Evolutionary conservation across 2,113 vertebrate genomes (phyloP).

Genomic region (Pachycephala philippinensis): DNA sequence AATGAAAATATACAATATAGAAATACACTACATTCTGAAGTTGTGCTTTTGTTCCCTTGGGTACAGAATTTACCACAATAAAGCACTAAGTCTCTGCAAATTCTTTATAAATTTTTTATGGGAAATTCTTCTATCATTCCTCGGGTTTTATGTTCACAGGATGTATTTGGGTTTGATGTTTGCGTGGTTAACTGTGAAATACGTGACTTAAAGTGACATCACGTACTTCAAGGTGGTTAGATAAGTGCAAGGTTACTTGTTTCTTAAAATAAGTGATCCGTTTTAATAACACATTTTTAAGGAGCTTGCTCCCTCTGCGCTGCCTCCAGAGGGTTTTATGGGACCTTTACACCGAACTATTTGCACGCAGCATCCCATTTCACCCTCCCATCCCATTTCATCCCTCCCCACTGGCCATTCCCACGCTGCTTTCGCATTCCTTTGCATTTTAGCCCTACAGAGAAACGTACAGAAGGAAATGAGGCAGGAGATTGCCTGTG

Average conservation of each 20-base stretch:
- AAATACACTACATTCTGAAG: background rate
- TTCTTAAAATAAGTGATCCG: background rate
- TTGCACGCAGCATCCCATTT: background rate
- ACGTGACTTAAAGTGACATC: background rate
- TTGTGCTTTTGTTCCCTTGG: background rate
- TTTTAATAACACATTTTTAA: background rate
- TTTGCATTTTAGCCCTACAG: background rate
- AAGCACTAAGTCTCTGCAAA: background rate
- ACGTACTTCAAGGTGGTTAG: background rate
- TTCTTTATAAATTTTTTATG: background rate
- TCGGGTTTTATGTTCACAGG: background rate
- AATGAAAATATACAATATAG: background rate
- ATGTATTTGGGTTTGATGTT: background rate
- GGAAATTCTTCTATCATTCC: background rate
- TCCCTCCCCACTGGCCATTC: background rate
- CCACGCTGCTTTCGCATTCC: background rate
- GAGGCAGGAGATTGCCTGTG: background rate
- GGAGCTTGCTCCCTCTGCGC: background rate
- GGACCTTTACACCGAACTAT: background rate
- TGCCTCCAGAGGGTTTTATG: background rate
- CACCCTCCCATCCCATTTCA: background rate
- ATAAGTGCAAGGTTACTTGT: background rate
- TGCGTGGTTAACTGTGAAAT: background rate
- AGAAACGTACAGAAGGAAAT: accelerated
- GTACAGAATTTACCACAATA: background rate